Conservation (phyloP, 2,797 vertebrate species). For the Melanotaenia trifasciata region DNA sequence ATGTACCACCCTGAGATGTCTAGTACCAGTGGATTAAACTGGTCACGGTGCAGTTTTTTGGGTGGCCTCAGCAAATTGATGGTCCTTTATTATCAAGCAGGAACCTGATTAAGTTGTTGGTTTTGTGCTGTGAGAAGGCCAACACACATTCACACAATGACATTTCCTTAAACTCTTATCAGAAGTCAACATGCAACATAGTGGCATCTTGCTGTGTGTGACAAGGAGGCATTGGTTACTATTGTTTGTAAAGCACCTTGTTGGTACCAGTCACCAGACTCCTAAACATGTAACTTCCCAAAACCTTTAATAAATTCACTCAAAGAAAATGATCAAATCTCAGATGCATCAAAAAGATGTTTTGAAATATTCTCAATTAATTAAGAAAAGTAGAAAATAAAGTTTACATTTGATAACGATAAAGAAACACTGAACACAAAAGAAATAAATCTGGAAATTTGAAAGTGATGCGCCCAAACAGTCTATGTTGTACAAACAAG, state of each 20-base stretch:
- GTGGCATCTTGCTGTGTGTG: background rate
- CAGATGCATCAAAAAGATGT: no score
- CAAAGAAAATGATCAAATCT: no score
- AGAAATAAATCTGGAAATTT: no score
- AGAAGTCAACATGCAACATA: background rate
- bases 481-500: no score
- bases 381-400: no score
- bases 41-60: constrained; percentile 35
- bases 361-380: no score
- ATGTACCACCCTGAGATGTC: no score
- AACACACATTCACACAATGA: background rate
- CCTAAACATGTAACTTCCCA: no score
- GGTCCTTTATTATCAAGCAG: constrained; percentile 27
- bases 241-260: background rate
- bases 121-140: constrained; percentile 30
- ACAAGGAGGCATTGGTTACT: background rate
- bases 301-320: no score
- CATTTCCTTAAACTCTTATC: background rate
- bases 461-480: no score
- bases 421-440: no score
- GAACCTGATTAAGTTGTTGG: constrained; percentile 35
- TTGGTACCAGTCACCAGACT: background rate
- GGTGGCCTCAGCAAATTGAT: constrained; percentile 58
- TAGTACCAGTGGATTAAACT: constrained; percentile 1
- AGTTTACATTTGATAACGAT: no score